A percentile compares a stretch with the other conserved stretches of the same genome.
Conservation (phyloP, 2,888 invertebrate species). For the Odontothrips loti region DNA sequence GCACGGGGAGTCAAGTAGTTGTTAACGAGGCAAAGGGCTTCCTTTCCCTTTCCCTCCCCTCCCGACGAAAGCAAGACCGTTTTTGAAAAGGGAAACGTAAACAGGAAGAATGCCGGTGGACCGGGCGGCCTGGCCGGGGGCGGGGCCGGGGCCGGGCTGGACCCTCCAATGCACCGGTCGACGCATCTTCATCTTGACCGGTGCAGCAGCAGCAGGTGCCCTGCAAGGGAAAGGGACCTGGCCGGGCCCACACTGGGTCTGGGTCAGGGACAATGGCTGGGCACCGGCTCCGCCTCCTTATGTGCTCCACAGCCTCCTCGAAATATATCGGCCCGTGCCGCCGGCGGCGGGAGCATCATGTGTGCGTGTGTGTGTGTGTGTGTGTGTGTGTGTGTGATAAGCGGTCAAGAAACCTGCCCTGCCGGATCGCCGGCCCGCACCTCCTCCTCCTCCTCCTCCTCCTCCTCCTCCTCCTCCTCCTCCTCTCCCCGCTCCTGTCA, state of each 20-base stretch:
- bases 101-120: not conserved
- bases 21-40: not conserved
- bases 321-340: not conserved
- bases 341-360: not conserved
- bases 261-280: not conserved
- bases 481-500: too few relatives aligned
- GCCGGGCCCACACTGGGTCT: not conserved
- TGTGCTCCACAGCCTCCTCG: not conserved
- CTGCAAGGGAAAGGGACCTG: not conserved
- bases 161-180: not conserved
- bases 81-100: conserved; percentile 17
- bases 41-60: not conserved
- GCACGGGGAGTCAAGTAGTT: too few relatives aligned
- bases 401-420: not conserved
- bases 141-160: not conserved
- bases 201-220: not conserved
- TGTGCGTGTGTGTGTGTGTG: not conserved
- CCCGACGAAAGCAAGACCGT: conserved; percentile 18
- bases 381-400: not conserved
- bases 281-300: not conserved
- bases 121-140: not conserved
- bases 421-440: not conserved
- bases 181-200: not conserved
- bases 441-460: too few relatives aligned
- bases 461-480: too few relatives aligned